Percentiles rank a stretch among this genome's conserved stretches.
These are phyloP conservation scores for Neoseiulus cucumeris DNA, from an alignment of 1,140 invertebrate genomes.

Conservation along the genomic window DNA sequence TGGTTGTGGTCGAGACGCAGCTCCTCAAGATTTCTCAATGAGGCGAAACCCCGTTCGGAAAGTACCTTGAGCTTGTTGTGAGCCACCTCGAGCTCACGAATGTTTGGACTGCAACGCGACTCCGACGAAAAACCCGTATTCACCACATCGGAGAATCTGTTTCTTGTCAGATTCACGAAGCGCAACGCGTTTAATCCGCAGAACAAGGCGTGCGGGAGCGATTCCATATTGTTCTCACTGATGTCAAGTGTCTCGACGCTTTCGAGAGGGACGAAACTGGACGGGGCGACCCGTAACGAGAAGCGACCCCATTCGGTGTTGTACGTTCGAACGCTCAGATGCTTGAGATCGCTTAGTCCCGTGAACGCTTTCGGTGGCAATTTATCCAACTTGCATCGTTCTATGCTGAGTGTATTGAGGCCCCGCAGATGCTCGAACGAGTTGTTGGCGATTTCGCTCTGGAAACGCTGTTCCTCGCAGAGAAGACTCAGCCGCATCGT, in stretches of 20 bases:
- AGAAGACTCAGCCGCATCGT: slow-evolving; percentile 53
- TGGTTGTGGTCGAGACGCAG: slow-evolving; percentile 55
- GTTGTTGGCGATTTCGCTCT: slow-evolving; percentile 36
- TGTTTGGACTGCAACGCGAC: background rate
- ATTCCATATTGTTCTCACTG: slow-evolving; percentile 57
- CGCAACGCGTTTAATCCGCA: slow-evolving; percentile 37
- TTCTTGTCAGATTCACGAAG: slow-evolving; percentile 34
- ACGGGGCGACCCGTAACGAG: slow-evolving; percentile 49
- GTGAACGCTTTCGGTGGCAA: slow-evolving; percentile 17
- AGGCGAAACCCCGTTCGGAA: slow-evolving; percentile 49
- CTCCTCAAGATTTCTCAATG: slow-evolving; percentile 46
- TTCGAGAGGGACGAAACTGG: slow-evolving; percentile 44
- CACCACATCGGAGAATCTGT: slow-evolving; percentile 36
- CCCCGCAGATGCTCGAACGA: slow-evolving; percentile 20
- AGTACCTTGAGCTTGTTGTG: slow-evolving; percentile 52
- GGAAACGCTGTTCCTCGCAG: slow-evolving; percentile 55
- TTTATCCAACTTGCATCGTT: slow-evolving; percentile 19
- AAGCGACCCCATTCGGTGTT: slow-evolving; percentile 43
- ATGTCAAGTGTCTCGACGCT: slow-evolving; percentile 48
- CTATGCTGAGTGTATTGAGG: slow-evolving; percentile 17
- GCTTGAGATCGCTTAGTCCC: slow-evolving; percentile 20
- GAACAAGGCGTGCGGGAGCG: slow-evolving; percentile 45
- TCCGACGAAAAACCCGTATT: slow-evolving; percentile 6
- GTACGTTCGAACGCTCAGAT: slow-evolving; percentile 21
- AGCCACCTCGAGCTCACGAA: slow-evolving; percentile 45